Base-by-base conservation (phyloP, 2,113 vertebrate species). In the Furnarius figulus region DNA sequence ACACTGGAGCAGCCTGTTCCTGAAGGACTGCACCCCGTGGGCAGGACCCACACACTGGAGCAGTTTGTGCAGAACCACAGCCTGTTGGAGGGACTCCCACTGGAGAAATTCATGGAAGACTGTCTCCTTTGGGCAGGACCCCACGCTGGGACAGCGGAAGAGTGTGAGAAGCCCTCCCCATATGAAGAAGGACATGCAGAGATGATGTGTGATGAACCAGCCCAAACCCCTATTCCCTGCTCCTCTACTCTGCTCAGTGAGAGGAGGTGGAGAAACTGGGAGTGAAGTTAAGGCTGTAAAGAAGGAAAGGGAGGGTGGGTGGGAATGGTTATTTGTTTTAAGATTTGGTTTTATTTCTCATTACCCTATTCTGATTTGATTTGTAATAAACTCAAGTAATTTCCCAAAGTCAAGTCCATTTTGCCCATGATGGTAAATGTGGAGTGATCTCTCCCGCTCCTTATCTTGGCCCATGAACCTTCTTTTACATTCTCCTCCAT, bases 201-300 rank as follows among this genome's bases (percentile, higher is more conserved):
- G 19, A 67, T 4, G 17, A 28, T 0, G 0, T 33, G n/a, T 47
- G 72, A 40, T 28, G 22, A 77, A 65, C n/a, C 40, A 39, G 46
- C 4, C 17, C 28, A 20, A 33, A 8, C 2, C 3, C 6, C 40
- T 27, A 55, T 22, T 67, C 19, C 16, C 19, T 6, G 25, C 5
- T 6, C 8, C 31, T 9, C 27, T 56, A 16, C 27, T 14, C 33
- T 21, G 11, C 31, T 33, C 8, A 3, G 6, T 18, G 9, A 25
- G 16, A n/a, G 49, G 3, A 91, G 27, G 11, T 2, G 15, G 35
- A 62, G 62, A 49, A 81, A 62, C 21, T 7, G 5, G 14, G 37
- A 39, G 17, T 40, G 12, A 67, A 35, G 8, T 30, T 40, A 8
- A 35, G 9, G n/a, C 40, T 68, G 10, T 47, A 24, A 50, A 46